phyloP scores from a whole-genome alignment of 2,113 vertebrate genomes.

The Thalassarche chlororhynchos region DNA sequence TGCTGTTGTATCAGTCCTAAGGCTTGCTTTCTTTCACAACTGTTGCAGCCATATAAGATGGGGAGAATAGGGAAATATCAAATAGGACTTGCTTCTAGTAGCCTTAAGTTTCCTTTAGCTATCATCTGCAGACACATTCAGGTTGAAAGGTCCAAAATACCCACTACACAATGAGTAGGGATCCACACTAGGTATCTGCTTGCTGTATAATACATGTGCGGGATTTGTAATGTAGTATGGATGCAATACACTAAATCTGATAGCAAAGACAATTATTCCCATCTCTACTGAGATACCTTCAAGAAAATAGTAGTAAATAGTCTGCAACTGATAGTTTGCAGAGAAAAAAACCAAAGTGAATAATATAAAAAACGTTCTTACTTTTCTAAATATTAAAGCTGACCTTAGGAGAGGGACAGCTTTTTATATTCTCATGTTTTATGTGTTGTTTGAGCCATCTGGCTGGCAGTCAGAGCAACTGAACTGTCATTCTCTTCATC shows the following conservation, averaged over 20 bases:
- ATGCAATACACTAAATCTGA: neutral
- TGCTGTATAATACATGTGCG: fast-evolving
- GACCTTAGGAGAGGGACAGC: neutral
- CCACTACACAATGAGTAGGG: neutral
- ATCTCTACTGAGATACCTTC: neutral
- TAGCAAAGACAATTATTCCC: neutral
- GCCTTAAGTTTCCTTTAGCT: neutral
- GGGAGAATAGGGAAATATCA: neutral
- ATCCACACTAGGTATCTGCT: neutral
- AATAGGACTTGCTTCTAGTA: neutral
- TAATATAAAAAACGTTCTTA: neutral
- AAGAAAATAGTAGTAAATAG: neutral
- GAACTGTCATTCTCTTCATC: neutral
- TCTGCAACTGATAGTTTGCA: neutral
- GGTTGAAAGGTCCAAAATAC: neutral
- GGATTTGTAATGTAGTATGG: neutral
- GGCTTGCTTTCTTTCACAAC: neutral
- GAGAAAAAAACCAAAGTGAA: neutral
- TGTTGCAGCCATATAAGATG: neutral
- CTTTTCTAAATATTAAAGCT: neutral
- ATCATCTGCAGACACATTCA: neutral
- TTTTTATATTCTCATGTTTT: neutral
- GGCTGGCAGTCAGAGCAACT: neutral
- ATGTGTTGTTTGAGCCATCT: neutral
- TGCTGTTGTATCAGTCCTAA: neutral